phyloP scores from a whole-genome alignment of 2,113 vertebrate species.

The Cyprinodon brontotheroides region DNA sequence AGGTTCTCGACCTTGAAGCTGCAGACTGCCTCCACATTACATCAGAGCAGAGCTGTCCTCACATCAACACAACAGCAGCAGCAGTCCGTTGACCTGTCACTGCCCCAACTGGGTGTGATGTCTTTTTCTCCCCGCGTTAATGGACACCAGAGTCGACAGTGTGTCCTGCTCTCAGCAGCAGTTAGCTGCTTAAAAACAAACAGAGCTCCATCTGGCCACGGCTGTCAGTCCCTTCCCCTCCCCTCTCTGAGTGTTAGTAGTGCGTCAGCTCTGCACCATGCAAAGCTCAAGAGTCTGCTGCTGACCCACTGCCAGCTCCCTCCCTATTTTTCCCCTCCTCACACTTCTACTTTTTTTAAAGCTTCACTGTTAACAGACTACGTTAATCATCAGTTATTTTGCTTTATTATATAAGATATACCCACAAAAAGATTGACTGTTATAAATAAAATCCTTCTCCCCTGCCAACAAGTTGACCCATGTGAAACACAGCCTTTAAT shows the following conservation, averaged over 20 bases:
- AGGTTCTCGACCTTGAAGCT: constrained; percentile 64
- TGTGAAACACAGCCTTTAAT: constrained; percentile 55
- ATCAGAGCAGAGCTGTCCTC: constrained; percentile 31
- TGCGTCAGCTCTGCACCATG: constrained; percentile 77
- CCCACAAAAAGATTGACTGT: constrained; percentile 44
- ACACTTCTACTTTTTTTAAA: constrained; percentile 8
- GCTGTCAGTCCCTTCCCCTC: constrained; percentile 48
- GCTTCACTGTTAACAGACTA: constrained; percentile 36
- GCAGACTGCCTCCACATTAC: constrained; percentile 41
- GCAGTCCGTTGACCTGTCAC: constrained; percentile 21
- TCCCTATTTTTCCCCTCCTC: constrained; percentile 56
- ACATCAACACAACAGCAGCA: constrained; percentile 36
- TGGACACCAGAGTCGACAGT: constrained; percentile 2
- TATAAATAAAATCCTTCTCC: constrained; percentile 41
- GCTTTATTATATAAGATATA: constrained; percentile 13
- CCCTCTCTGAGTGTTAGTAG: constrained; percentile 56
- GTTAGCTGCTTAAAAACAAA: constrained; percentile 68
- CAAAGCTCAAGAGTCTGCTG: constrained; percentile 56
- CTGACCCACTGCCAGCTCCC: constrained; percentile 73
- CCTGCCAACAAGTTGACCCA: constrained; percentile 52
- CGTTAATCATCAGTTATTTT: constrained; percentile 14
- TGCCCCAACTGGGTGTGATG: constrained; percentile 25
- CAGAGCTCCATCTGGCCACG: constrained; percentile 68
- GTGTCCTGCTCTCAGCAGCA: constrained; percentile 51
- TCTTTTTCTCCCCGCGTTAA: constrained; percentile 5